These are phyloP conservation scores for Halichoeres trimaculatus DNA, from an alignment of 2,113 vertebrate species.

Conservation along the genomic window DNA sequence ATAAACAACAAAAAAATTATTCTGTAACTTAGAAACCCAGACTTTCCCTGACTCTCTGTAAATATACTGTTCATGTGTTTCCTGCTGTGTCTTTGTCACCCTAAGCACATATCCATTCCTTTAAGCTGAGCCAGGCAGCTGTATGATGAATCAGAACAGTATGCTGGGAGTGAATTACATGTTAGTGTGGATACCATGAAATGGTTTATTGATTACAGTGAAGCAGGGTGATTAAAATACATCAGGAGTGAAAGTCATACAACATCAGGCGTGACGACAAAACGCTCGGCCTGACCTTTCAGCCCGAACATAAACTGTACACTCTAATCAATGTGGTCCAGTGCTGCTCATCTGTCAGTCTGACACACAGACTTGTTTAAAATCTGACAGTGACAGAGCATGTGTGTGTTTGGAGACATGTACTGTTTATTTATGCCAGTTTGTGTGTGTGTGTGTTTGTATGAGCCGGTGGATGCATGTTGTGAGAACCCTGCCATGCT, in stretches of 20 bases:
- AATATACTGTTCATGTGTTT: constrained; percentile 10
- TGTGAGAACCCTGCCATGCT: constrained; percentile 15
- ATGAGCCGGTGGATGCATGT: constrained; percentile 3
- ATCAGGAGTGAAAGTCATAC: constrained; percentile 46
- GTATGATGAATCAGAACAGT: constrained; percentile 11
- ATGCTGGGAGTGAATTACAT: constrained; percentile 29
- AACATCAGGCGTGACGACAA: constrained; percentile 11
- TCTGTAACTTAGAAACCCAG: not conserved
- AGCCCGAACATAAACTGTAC: constrained; percentile 45
- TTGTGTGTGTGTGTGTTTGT: not conserved
- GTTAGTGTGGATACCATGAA: constrained; percentile 60
- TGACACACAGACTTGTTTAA: not conserved
- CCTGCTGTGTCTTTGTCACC: not conserved
- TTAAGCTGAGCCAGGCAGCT: not conserved
- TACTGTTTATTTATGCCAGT: not conserved
- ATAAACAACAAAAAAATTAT: no score
- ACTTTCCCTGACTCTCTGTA: not conserved
- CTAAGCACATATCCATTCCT: constrained; percentile 13
- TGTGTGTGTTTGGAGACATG: constrained; percentile 1
- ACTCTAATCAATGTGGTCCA: constrained; percentile 49
- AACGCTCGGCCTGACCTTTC: constrained; percentile 32
- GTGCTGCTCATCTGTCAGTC: constrained; percentile 34
- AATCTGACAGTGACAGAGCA: constrained; percentile 5
- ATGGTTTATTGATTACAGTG: constrained; percentile 69
- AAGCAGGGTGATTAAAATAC: constrained; percentile 59